phyloP scores from a whole-genome alignment of 2,113 vertebrate species.

The Oenanthe oenanthe region DNA sequence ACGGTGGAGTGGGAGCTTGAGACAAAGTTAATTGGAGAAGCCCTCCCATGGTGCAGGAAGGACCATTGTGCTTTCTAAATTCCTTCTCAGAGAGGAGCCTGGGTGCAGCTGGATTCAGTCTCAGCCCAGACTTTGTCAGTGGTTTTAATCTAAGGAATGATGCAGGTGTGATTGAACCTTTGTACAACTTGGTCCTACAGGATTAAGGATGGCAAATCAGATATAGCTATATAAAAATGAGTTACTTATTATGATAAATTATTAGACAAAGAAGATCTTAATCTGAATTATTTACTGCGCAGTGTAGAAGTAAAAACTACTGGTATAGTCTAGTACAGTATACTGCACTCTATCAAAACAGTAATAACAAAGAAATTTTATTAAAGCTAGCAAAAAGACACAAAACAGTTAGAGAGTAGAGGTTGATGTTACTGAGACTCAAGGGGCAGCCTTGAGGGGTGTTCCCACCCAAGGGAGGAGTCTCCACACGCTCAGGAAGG shows the following conservation, averaged over 20 bases:
- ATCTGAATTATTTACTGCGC: neutral
- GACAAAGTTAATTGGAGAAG: neutral
- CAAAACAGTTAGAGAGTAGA: neutral
- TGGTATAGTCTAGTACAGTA: neutral
- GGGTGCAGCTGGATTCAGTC: neutral
- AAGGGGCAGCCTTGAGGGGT: rapidly evolving
- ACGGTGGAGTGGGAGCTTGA: neutral
- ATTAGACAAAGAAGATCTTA: neutral
- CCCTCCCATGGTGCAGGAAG: neutral
- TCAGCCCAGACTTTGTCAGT: neutral
- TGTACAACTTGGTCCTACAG: neutral
- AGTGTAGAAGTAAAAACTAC: neutral
- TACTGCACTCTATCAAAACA: neutral
- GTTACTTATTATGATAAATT: neutral
- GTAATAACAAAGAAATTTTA: neutral
- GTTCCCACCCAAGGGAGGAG: neutral
- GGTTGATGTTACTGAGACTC: neutral
- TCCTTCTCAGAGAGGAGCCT: neutral
- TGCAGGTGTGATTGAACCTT: neutral
- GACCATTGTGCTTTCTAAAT: neutral
- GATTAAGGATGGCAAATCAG: neutral
- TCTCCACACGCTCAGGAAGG: neutral
- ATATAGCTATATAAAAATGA: neutral
- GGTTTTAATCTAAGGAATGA: neutral
- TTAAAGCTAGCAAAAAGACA: neutral